phyloP scores from a whole-genome alignment of 1,140 invertebrate species.

The Bilobella aurantiaca region DNA sequence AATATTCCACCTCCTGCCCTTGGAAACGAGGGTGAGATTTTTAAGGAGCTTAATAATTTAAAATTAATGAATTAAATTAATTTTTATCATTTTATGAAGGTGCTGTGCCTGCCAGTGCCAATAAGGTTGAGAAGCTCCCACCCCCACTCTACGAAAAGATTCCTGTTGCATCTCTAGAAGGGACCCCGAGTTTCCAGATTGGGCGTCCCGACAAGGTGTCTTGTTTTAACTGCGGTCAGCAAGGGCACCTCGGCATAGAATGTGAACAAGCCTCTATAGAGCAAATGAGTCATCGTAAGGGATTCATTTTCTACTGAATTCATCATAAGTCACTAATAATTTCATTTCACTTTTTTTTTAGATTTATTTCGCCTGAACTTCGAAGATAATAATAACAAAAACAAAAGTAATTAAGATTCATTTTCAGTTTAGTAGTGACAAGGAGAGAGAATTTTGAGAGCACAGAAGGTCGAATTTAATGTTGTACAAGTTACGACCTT shows the following conservation, averaged over 20 bases:
- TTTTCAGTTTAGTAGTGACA: not conserved
- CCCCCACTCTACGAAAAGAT: not conserved
- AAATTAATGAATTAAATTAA: conserved; percentile 7
- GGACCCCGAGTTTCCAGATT: not conserved
- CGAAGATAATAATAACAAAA: not conserved
- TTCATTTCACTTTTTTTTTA: conserved; percentile 11
- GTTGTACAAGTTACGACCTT: no score
- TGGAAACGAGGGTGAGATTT: not conserved
- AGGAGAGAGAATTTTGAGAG: no score
- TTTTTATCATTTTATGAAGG: not conserved
- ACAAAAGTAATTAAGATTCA: not conserved
- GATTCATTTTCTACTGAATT: not conserved
- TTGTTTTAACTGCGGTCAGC: conserved; percentile 64
- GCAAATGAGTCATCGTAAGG: conserved; percentile 57
- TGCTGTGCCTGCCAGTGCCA: not conserved
- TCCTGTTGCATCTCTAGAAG: not conserved
- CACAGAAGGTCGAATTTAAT: no score
- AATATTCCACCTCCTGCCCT: not conserved
- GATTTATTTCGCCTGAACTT: conserved; percentile 21
- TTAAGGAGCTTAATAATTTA: not conserved
- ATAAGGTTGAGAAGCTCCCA: not conserved
- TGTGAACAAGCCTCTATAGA: conserved; percentile 79
- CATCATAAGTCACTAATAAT: not conserved
- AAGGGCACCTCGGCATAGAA: conserved; percentile 64
- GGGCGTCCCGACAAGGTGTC: conserved; percentile 43